These are phyloP conservation scores for Eptesicus fuscus DNA, from an alignment of 2,113 vertebrate species.

Conservation along the genomic window DNA sequence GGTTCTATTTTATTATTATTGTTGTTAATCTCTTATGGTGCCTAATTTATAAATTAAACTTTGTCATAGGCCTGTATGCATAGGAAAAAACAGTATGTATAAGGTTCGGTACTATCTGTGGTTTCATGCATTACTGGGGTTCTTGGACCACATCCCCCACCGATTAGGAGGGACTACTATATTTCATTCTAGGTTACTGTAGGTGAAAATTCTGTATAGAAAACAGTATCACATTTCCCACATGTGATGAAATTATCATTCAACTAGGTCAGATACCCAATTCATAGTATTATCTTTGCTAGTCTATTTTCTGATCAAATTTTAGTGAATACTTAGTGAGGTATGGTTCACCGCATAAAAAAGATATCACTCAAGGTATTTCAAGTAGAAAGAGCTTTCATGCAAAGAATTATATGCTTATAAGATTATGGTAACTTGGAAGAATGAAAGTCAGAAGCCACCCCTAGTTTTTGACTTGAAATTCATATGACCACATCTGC, in stretches of 20 bases:
- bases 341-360: not conserved
- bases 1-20: not conserved
- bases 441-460: not conserved
- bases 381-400: not conserved
- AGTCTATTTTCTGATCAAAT: not conserved
- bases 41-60: not conserved
- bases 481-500: not conserved
- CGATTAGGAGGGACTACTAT: not conserved
- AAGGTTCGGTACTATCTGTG: not conserved
- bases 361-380: not conserved
- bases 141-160: not conserved
- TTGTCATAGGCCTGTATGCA: not conserved
- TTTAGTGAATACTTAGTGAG: not conserved
- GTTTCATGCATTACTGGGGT: not conserved
- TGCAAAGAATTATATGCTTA: not conserved
- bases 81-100: not conserved
- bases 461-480: not conserved
- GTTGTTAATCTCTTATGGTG: not conserved
- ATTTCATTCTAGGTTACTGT: not conserved
- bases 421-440: not conserved
- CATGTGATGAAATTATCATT: not conserved
- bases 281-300: not conserved
- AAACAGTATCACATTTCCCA: constrained; percentile 22
- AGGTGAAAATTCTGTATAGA: not conserved
- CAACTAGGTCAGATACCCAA: not conserved